These are phyloP conservation scores for Chrysopa pallens DNA, from an alignment of 1,140 invertebrate species.

Conservation along the genomic window DNA sequence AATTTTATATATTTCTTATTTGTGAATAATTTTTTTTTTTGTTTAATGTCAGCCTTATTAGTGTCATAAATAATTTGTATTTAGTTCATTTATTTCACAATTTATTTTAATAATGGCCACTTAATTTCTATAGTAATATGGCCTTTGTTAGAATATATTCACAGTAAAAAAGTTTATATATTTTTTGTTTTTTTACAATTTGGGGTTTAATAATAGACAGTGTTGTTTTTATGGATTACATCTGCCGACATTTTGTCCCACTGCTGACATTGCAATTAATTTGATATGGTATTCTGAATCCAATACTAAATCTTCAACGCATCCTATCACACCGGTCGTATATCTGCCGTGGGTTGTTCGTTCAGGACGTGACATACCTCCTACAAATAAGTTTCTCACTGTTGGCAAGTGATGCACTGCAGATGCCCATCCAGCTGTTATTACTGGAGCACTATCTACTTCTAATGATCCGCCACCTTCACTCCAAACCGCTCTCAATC, in stretches of 20 bases:
- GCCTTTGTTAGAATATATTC: too few species aligned
- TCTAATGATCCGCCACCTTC: not conserved
- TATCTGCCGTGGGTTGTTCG: slow-evolving; percentile 43
- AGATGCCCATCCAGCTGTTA: slow-evolving; percentile 42
- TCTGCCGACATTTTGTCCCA: slow-evolving; percentile 18
- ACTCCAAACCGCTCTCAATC: slow-evolving; percentile 63
- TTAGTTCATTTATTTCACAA: too few species aligned
- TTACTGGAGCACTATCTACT: not conserved
- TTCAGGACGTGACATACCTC: slow-evolving; percentile 46
- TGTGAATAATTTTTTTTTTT: too few species aligned
- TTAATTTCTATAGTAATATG: too few species aligned
- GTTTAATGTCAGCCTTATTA: too few species aligned
- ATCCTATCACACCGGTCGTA: slow-evolving; percentile 54
- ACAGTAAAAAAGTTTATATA: too few species aligned
- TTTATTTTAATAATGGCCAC: too few species aligned
- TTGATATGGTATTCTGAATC: slow-evolving; percentile 48
- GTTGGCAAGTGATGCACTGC: slow-evolving; percentile 70
- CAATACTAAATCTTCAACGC: slow-evolving; percentile 59
- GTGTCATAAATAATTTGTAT: too few species aligned
- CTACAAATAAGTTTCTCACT: slow-evolving; percentile 71
- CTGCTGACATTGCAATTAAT: slow-evolving; percentile 14
- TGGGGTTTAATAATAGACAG: too few species aligned
- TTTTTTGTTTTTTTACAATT: too few species aligned
- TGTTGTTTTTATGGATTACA: slow-evolving; percentile 17
- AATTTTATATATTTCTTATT: too few species aligned